Percentiles rank a stretch among this genome's conserved stretches.
Evolutionary conservation across 1,140 invertebrate species (phyloP).

Genomic region (Dermatophagoides farinae): DNA sequence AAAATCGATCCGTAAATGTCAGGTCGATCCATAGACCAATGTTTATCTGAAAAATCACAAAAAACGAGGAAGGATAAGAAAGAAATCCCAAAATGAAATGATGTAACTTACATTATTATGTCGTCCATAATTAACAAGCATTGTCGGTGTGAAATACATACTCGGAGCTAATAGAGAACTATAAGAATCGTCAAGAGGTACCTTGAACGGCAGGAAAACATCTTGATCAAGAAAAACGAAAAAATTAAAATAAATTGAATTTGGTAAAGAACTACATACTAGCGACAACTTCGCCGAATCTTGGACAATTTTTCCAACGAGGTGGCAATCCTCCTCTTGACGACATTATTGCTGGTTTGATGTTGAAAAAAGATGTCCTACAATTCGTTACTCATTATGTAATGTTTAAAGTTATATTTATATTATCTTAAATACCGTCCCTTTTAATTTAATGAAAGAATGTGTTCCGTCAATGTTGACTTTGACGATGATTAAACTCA

Average conservation of each 20-base stretch:
- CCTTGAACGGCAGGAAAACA: conserved; percentile 64
- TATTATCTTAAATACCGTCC: not conserved
- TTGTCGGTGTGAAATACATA: conserved; percentile 55
- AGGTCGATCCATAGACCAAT: conserved; percentile 88
- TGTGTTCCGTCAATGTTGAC: not conserved
- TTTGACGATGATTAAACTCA: not conserved
- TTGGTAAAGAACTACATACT: conserved; percentile 31
- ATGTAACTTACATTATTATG: conserved; percentile 36
- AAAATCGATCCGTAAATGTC: conserved; percentile 83
- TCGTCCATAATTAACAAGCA: conserved; percentile 52
- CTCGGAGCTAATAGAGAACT: conserved; percentile 55
- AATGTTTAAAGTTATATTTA: not conserved
- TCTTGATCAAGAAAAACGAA: conserved; percentile 26
- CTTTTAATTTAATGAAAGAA: not conserved
- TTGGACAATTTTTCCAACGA: conserved; percentile 75
- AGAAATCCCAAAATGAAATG: not conserved
- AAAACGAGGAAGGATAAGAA: not conserved
- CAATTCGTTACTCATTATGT: no score
- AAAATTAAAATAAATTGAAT: not conserved
- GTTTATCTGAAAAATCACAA: conserved; percentile 36
- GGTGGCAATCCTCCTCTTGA: conserved; percentile 37
- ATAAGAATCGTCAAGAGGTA: conserved; percentile 53
- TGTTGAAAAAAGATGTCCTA: no score
- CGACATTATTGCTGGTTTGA: not conserved
- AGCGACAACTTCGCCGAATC: conserved; percentile 51